A percentile compares a stretch with the other conserved stretches of the same genome.
phyloP scores from a whole-genome alignment of 2,888 invertebrate genomes.

The Chaetogeoica ovagalla region DNA sequence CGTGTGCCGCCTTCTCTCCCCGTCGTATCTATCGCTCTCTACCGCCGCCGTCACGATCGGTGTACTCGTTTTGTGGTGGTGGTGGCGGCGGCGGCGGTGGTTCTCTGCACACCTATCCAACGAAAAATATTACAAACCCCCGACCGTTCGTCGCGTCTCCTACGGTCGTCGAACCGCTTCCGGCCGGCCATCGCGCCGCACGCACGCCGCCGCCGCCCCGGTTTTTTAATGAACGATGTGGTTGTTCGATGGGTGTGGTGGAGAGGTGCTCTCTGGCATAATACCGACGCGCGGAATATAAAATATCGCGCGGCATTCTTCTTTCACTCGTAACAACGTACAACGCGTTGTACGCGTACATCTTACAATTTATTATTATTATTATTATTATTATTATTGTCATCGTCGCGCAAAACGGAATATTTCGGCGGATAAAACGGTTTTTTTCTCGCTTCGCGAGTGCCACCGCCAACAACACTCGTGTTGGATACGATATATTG shows the following conservation, averaged over 20 bases:
- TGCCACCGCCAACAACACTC: no score
- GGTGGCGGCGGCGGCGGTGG: background rate
- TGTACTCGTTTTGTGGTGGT: background rate
- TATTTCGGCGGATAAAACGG: background rate
- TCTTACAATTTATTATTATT: slow-evolving; percentile 1
- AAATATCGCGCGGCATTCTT: slow-evolving; percentile 7
- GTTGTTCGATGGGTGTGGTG: background rate
- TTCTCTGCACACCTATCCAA: slow-evolving; percentile 43
- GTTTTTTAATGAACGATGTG: background rate
- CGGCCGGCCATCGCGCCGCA: background rate
- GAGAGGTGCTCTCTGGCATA: background rate
- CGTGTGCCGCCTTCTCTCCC: slow-evolving; percentile 8
- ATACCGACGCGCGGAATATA: slow-evolving; percentile 7
- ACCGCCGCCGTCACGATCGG: slow-evolving; percentile 3
- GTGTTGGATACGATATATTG: no score
- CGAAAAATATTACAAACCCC: slow-evolving; percentile 40
- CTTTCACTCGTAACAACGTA: no score
- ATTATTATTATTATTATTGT: background rate
- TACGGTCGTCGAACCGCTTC: slow-evolving; percentile 53
- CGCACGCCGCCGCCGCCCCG: background rate
- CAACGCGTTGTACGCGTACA: background rate
- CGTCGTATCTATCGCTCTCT: background rate
- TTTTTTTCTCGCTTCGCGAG: background rate
- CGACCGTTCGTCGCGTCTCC: slow-evolving; percentile 31
- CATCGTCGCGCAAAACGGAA: background rate